Percentiles rank a stretch among this genome's conserved stretches.
Evolutionary conservation across 2,888 invertebrate species (phyloP).

Genomic region (Chromoteleia sp.): DNA sequence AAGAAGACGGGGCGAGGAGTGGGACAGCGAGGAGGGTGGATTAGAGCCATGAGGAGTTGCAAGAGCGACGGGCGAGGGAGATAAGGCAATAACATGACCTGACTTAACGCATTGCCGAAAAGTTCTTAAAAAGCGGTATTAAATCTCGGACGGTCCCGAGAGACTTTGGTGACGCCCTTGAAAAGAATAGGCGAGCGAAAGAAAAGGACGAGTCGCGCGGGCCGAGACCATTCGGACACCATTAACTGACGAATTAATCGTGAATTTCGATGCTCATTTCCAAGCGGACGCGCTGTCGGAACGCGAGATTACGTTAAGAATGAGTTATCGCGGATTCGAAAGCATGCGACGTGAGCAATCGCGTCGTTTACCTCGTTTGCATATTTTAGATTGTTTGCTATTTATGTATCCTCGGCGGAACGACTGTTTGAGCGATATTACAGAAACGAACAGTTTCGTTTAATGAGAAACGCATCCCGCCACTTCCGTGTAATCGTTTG

Average conservation of each 20-base stretch:
- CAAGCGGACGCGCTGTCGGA: conserved; percentile 15
- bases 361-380: conserved; percentile 52
- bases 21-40: conserved; percentile 75
- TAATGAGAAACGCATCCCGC: conserved; percentile 25
- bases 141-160: conserved; percentile 61
- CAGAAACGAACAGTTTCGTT: conserved; percentile 14
- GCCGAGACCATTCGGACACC: conserved; percentile 15
- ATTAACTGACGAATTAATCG: conserved; percentile 65
- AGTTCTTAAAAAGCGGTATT: conserved; percentile 70
- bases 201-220: conserved; percentile 7
- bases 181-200: conserved; percentile 49
- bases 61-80: conserved; percentile 74
- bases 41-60: conserved; percentile 76
- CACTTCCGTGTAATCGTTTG: conserved; percentile 42
- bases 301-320: conserved; percentile 37
- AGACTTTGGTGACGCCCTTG: conserved; percentile 54
- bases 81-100: conserved; percentile 82
- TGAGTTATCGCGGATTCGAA: conserved; percentile 50
- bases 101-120: conserved; percentile 79
- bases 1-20: conserved; percentile 75
- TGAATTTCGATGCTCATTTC: conserved; percentile 54
- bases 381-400: conserved; percentile 45
- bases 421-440: background rate
- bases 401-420: conserved; percentile 1
- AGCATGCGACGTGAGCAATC: conserved; percentile 33